Base-by-base conservation (phyloP, 2,113 vertebrate genomes). In the Antigone vipio region DNA sequence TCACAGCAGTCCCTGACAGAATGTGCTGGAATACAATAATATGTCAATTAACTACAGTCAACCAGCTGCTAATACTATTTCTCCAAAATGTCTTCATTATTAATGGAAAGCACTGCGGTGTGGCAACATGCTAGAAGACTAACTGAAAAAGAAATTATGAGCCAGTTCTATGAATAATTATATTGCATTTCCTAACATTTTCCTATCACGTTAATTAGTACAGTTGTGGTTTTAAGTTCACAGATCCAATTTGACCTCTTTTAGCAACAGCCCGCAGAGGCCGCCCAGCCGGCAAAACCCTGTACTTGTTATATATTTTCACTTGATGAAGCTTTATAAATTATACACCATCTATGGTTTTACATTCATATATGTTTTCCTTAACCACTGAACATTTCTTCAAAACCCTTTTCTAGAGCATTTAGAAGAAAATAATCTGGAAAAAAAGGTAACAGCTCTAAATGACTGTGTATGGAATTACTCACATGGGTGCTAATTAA, bases 41-140 rank as follows among this genome's bases (percentile, higher is more conserved):
- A 88, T 60, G 67, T 96, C 97, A 97, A 97, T 98, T 98, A 98
- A 97, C 95, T 95, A 94, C 58, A 97, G 83, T 79, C 95, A 97
- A 96, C 85, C 73, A 95, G 91, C 89, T 97, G 89, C 95, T 98
- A 97, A 96, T 96, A 97, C 83, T 85, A 71, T 94, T 95, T 96
- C 89, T 96, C 84, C 4, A 96, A 78, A 96, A 97, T 50, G 73
- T 96, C 95, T 97, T 96, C 92, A 97, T 97, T 96, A 97, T 96
- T 97, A 96, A 96, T 94, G 91, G 94, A 96, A 98, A 97, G 89
- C 85, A 76, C 49, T 92, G 74, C 63, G 64, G 92, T 85, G 79
- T 64, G 85, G 74, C 93, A 95, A 96, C 42, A 58, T 85, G 83
- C 23, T 52, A 60, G 80, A 96, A 96, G 77, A 85, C 75, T 87